phyloP scores from a whole-genome alignment of 2,888 invertebrate species.

The Spatulosminthurus flaviceps region DNA sequence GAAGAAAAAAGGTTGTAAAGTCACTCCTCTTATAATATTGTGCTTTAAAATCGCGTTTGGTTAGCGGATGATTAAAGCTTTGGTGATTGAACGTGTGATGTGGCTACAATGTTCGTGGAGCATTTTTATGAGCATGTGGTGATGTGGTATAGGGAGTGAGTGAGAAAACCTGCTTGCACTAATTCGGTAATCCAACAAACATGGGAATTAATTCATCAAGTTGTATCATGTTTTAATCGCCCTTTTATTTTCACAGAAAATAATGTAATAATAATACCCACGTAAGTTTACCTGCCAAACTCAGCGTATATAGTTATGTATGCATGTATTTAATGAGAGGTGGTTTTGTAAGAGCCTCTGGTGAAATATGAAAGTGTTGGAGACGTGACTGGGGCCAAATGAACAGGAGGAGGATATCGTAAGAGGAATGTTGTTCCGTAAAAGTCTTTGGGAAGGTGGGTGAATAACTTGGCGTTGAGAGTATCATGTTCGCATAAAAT shows the following conservation, averaged over 20 bases:
- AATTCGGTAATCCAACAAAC: conserved; percentile 1
- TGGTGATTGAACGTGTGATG: no score
- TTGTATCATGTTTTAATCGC: not conserved
- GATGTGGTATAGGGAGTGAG: not conserved
- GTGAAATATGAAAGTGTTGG: conserved; percentile 1
- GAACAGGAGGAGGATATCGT: no score
- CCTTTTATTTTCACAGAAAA: not conserved
- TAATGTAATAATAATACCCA: no score
- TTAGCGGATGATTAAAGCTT: no score
- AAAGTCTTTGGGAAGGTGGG: not conserved
- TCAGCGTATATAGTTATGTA: no score
- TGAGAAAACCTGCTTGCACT: conserved; percentile 1
- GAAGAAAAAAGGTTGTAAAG: not conserved
- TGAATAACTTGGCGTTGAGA: conserved; percentile 16
- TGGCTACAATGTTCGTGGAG: no score
- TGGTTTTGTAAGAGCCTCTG: not conserved
- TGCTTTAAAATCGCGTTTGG: no score
- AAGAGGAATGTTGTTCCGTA: conserved; percentile 9
- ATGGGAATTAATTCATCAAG: conserved; percentile 14
- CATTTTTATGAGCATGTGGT: no score
- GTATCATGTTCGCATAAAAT: conserved; percentile 5
- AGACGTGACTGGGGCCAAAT: not conserved
- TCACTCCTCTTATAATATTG: not conserved
- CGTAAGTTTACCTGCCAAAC: no score
- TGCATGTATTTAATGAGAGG: no score